Evolutionary conservation across 2,888 invertebrate genomes (phyloP).

Genomic region (Drosophila rubida): DNA sequence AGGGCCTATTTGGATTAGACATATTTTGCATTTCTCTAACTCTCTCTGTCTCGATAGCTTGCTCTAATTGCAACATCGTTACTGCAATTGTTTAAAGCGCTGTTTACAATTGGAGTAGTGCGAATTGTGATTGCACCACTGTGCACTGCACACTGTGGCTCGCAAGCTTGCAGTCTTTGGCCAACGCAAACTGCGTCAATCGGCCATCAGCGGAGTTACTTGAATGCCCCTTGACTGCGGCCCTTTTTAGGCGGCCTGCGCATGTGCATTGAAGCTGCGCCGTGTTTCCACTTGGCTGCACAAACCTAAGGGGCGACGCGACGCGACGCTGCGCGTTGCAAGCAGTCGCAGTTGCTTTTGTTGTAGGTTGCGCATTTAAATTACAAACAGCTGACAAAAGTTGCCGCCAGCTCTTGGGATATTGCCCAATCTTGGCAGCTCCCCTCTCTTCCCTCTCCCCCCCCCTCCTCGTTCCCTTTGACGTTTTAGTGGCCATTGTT

Average conservation of each 20-base stretch:
- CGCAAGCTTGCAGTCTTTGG: conserved; percentile 11
- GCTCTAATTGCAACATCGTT: no score
- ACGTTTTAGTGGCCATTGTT: conserved; percentile 32
- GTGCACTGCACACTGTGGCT: conserved; percentile 22
- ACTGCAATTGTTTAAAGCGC: no score
- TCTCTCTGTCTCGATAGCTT: no score
- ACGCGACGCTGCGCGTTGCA: conserved; percentile 40
- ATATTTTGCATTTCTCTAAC: no score
- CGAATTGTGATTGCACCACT: conserved; percentile 23
- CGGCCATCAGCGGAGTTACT: conserved; percentile 34
- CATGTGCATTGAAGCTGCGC: conserved; percentile 77
- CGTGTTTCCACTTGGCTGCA: conserved; percentile 72
- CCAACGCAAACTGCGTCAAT: conserved; percentile 31
- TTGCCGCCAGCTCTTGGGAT: conserved; percentile 48
- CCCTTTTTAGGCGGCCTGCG: conserved; percentile 56
- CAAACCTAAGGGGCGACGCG: conserved; percentile 54
- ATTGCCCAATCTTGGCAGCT: conserved; percentile 62
- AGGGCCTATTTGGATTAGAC: no score
- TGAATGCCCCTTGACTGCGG: conserved; percentile 34
- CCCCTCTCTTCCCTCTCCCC: neutral
- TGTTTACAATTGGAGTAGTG: no score
- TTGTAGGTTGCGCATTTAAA: conserved; percentile 75
- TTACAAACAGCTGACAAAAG: conserved; percentile 78
- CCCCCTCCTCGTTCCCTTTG: neutral
- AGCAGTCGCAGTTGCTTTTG: conserved; percentile 22